These are phyloP conservation scores for Ooceraea biroi DNA, from an alignment of 1,140 invertebrate species.

Conservation along the genomic window DNA sequence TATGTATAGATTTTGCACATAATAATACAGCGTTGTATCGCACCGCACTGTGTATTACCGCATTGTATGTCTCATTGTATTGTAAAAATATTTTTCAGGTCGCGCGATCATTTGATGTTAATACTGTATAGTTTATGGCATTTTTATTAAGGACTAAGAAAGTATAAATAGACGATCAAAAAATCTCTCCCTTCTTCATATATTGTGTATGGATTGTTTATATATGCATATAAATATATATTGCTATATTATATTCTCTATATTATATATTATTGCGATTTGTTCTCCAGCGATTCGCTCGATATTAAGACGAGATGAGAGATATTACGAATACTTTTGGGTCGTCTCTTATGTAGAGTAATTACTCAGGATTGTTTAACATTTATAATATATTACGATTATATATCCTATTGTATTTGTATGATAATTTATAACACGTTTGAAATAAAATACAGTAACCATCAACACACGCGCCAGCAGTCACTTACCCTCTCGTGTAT, in stretches of 20 bases:
- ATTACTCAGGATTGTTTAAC: slow-evolving; percentile 85
- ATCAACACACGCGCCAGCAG: slow-evolving; percentile 64
- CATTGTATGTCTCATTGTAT: slow-evolving; percentile 77
- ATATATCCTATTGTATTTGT: slow-evolving; percentile 83
- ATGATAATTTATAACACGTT: slow-evolving; percentile 85
- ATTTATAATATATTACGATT: slow-evolving; percentile 84
- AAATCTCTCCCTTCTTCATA: slow-evolving; percentile 68
- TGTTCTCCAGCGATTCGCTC: slow-evolving; percentile 69
- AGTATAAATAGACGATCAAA: slow-evolving; percentile 80
- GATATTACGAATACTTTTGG: slow-evolving; percentile 76
- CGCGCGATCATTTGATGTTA: slow-evolving; percentile 82
- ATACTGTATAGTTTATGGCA: slow-evolving; percentile 84
- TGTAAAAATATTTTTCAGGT: slow-evolving; percentile 77
- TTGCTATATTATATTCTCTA: slow-evolving; percentile 70
- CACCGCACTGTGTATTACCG: slow-evolving; percentile 77
- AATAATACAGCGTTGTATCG: slow-evolving; percentile 76
- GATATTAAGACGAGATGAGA: slow-evolving; percentile 46
- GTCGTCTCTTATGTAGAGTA: slow-evolving; percentile 83
- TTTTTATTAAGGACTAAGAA: slow-evolving; percentile 77
- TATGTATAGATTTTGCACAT: slow-evolving; percentile 83
- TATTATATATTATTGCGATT: slow-evolving; percentile 78
- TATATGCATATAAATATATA: slow-evolving; percentile 76
- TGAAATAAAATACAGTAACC: slow-evolving; percentile 84
- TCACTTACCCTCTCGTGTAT: too few relatives aligned
- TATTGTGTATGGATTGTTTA: slow-evolving; percentile 80